Base-by-base conservation (phyloP, 1,140 invertebrate species). In the Cotesia typhae region DNA sequence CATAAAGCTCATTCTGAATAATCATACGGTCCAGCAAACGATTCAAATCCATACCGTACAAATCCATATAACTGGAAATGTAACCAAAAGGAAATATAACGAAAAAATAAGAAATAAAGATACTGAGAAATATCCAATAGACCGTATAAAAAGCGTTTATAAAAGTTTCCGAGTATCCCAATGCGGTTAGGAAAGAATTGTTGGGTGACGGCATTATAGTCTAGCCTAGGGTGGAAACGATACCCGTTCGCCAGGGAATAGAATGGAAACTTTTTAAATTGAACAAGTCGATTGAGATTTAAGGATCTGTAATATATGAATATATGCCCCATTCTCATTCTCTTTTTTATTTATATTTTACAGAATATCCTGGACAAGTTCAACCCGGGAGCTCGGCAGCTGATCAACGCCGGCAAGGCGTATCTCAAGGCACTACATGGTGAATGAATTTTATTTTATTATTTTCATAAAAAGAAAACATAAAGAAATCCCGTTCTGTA, bases 281-380 rank as follows among this genome's bases (percentile, higher is more conserved):
- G 60, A 63, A 71, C 60, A 63, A 12, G 61, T 20, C 60, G 65
- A 65, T 37, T 53, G 10, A 70, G 53, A 68, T 59, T 67, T 61
- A 60, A 61, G 35, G 20, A 4, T 47, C 6, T 47, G 10, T 47
- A 47, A 47, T 47, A 47, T 47, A 47, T 47, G 41, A 28, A 28
- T 28, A 28, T 28, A 2, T 28, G 3, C 28, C 28, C 28, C 28
- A 28, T 10, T 47, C 41, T 47, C 6, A 47, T 47, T 47, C 10
- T 55, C 47, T 59, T 59, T 28, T 67, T 73, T 71, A 72, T 65
- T 28, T 78, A 81, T 81, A 77, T 85, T 78, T 93, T 93, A 76
- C 92, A 97, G 95, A 96, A 96, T 85, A 96, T 97, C 85, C 88
- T 96, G 90, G 95, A 96, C 83, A 96, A 96, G 88, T 97, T 96